Conservation (phyloP, 2,113 vertebrate species). For the Gobiocypris rarus region DNA sequence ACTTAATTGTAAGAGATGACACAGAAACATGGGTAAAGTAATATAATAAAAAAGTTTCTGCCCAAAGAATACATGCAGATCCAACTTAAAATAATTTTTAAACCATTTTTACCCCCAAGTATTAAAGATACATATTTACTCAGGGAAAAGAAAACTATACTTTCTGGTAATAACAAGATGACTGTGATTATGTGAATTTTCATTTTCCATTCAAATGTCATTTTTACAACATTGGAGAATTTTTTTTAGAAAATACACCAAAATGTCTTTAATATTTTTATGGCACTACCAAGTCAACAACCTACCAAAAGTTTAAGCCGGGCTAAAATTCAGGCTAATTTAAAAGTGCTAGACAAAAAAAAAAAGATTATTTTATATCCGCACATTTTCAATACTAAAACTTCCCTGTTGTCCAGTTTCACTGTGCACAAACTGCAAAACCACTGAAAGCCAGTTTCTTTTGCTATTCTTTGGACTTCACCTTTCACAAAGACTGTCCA, state of each 20-base stretch:
- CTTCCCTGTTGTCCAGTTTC: neutral
- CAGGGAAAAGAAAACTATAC: neutral
- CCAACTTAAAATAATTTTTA: neutral
- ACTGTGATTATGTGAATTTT: neutral
- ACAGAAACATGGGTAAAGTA: conserved; percentile 35
- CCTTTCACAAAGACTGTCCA: neutral
- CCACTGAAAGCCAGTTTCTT: neutral
- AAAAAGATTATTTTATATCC: neutral
- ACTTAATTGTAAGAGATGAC: conserved; percentile 25
- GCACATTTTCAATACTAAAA: neutral
- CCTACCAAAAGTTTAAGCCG: neutral
- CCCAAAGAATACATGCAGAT: neutral
- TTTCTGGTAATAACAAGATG: neutral
- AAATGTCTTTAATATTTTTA: neutral
- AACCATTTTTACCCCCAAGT: neutral
- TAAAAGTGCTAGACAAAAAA: neutral
- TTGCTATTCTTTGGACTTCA: neutral
- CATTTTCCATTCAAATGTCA: neutral
- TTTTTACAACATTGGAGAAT: neutral
- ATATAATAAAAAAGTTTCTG: neutral
- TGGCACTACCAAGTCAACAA: neutral
- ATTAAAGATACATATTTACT: neutral
- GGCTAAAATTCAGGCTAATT: neutral
- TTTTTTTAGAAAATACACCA: neutral
- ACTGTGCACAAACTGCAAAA: neutral